phyloP scores from a whole-genome alignment of 2,888 invertebrate genomes.

The Agrotis ipsilon region DNA sequence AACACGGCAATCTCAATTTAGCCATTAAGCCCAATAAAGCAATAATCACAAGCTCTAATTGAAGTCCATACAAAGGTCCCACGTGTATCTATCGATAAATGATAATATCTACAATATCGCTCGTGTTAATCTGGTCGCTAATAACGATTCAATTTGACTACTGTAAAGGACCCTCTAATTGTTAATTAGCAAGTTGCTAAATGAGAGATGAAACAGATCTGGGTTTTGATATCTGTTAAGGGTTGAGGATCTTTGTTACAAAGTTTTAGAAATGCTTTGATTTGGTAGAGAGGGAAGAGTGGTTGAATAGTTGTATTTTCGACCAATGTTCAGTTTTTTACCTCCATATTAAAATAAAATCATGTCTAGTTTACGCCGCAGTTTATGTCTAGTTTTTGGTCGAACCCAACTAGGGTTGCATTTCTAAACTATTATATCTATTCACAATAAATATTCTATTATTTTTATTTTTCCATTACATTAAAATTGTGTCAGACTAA shows the following conservation, averaged over 20 bases:
- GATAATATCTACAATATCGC: constrained; percentile 24
- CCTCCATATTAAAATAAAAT: no score
- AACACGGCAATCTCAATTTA: constrained; percentile 11
- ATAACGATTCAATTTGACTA: constrained; percentile 44
- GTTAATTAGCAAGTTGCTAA: constrained; percentile 36
- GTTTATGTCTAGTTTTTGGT: no score
- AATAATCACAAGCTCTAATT: constrained; percentile 23
- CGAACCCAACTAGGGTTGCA: no score
- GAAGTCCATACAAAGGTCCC: constrained; percentile 27
- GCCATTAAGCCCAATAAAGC: constrained; percentile 16
- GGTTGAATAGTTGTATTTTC: background rate
- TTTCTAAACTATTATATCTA: no score
- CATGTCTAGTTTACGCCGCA: no score
- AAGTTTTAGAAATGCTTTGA: constrained; percentile 15
- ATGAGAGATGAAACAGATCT: constrained; percentile 28
- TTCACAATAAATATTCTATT: no score
- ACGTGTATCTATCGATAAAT: constrained; percentile 18
- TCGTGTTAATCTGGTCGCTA: constrained; percentile 38
- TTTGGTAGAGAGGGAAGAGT: background rate
- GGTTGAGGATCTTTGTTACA: background rate
- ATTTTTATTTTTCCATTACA: no score
- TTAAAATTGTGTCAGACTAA: no score
- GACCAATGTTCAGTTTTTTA: no score
- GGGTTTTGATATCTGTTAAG: background rate
- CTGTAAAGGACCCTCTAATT: constrained; percentile 21